Percentiles rank a stretch among this genome's conserved stretches.
Conservation (phyloP, 2,888 invertebrate genomes). For the Gonocerus acuteangulatus region DNA sequence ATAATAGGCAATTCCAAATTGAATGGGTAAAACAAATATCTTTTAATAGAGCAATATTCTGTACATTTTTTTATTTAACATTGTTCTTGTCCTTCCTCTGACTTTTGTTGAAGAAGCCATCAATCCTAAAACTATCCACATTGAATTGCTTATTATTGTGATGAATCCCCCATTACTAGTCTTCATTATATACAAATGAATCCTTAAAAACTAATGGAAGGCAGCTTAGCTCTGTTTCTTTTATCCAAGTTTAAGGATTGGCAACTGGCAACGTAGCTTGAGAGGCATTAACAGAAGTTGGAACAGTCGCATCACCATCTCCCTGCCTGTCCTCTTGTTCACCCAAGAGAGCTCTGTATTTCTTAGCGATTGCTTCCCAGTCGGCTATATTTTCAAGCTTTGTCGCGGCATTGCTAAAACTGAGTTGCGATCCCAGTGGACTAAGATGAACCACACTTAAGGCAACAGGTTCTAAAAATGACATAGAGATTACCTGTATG, state of each 20-base stretch:
- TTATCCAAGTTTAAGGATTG: too few relatives aligned
- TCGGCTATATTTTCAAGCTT: slow-evolving; percentile 84
- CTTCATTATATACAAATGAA: too few relatives aligned
- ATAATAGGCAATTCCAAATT: too few relatives aligned
- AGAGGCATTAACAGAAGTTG: slow-evolving; percentile 11
- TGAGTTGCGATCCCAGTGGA: slow-evolving; percentile 75
- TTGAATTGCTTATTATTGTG: too few relatives aligned
- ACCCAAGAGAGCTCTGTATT: slow-evolving; percentile 70
- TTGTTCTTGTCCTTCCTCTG: too few relatives aligned
- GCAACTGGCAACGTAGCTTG: slow-evolving; percentile 11
- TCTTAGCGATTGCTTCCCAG: slow-evolving; percentile 84
- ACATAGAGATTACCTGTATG: background rate
- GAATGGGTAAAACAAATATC: too few relatives aligned
- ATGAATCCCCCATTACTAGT: too few relatives aligned
- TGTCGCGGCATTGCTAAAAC: slow-evolving; percentile 63
- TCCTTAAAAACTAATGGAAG: background rate
- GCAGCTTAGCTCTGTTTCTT: background rate
- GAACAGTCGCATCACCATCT: background rate
- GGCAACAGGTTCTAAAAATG: slow-evolving; percentile 58
- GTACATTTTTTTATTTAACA: too few relatives aligned
- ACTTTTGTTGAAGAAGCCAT: too few relatives aligned
- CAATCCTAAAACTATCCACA: too few relatives aligned
- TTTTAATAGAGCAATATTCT: too few relatives aligned
- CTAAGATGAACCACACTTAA: slow-evolving; percentile 73
- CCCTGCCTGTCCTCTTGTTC: slow-evolving; percentile 38